Evolutionary conservation across 2,797 vertebrate genomes (phyloP).

Genomic region (Yasuhikotakia modesta): DNA sequence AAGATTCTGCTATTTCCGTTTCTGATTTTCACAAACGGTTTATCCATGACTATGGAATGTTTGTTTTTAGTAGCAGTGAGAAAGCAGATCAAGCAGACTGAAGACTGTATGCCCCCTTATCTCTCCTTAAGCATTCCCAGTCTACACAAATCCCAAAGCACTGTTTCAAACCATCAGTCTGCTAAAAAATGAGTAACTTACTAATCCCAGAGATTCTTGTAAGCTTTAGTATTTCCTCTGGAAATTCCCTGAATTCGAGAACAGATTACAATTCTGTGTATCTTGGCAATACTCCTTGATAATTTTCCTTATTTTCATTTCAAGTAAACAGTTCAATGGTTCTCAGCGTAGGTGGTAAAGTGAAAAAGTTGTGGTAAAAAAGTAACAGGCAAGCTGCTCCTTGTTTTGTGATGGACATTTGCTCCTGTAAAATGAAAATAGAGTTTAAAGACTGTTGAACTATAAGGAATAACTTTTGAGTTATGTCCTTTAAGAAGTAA

Average conservation of each 20-base stretch:
- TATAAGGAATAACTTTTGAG: not conserved
- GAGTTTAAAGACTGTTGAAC: too few relatives aligned
- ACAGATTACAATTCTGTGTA: constrained; percentile 42
- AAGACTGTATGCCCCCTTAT: constrained; percentile 66
- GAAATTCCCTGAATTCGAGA: constrained; percentile 62
- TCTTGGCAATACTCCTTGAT: constrained; percentile 44
- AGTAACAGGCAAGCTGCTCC: constrained; percentile 16
- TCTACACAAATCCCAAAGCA: constrained; percentile 54
- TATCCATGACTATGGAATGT: constrained; percentile 11
- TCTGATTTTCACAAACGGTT: not conserved
- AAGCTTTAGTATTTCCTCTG: constrained; percentile 36
- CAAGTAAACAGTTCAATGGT: constrained; percentile 39
- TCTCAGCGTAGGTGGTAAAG: not conserved
- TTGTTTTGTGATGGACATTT: constrained; percentile 15
- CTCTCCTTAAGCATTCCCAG: constrained; percentile 59
- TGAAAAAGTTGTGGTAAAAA: constrained; percentile 13
- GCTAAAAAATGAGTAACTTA: constrained; percentile 32
- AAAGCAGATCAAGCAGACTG: constrained; percentile 55
- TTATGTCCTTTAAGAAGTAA: too few relatives aligned
- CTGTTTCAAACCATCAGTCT: constrained; percentile 36
- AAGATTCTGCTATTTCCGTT: too few relatives aligned
- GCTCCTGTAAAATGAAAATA: too few relatives aligned
- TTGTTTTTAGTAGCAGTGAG: constrained; percentile 7
- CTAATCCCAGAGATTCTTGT: constrained; percentile 54
- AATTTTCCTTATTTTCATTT: constrained; percentile 57